These are phyloP conservation scores for Hydractinia symbiolongicarpus DNA, from an alignment of 30 jellyfish, hydroid and myxozoan species.

Conservation along the genomic window DNA sequence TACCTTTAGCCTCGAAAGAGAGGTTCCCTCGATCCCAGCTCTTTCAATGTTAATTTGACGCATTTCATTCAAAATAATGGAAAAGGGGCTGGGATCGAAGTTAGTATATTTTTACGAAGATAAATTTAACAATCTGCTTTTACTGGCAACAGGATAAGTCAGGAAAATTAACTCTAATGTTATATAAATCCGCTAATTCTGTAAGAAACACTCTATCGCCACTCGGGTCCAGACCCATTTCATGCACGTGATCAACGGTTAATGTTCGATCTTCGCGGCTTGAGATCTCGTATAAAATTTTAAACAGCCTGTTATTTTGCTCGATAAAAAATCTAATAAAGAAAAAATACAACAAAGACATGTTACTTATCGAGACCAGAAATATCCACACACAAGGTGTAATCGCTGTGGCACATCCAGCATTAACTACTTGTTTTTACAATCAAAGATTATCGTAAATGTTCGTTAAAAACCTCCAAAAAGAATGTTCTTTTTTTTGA, in stretches of 20 bases:
- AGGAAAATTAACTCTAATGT: constrained; percentile 50
- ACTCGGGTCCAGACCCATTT: constrained; percentile 95
- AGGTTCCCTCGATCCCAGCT: no score
- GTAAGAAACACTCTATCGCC: constrained; percentile 77
- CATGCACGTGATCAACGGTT: constrained; percentile 60
- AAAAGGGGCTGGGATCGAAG: background rate
- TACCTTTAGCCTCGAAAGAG: no score
- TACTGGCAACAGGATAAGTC: constrained; percentile 63
- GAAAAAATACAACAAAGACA: background rate
- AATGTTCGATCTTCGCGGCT: constrained; percentile 62
- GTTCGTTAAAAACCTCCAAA: no score
- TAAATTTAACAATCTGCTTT: background rate
- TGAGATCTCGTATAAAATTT: constrained; percentile 67
- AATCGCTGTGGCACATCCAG: background rate
- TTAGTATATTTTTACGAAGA: background rate
- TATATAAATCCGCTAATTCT: constrained; percentile 59
- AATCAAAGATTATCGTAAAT: no score
- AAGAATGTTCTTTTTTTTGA: no score
- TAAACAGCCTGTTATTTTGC: constrained; percentile 73
- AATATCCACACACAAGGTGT: background rate
- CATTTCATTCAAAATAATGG: background rate
- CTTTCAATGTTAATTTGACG: no score
- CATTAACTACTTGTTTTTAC: background rate
- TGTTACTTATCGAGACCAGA: background rate
- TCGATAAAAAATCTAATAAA: constrained; percentile 80